Evolutionary conservation across 2,888 invertebrate genomes (phyloP).

Genomic region (Agrypnus murinus): DNA sequence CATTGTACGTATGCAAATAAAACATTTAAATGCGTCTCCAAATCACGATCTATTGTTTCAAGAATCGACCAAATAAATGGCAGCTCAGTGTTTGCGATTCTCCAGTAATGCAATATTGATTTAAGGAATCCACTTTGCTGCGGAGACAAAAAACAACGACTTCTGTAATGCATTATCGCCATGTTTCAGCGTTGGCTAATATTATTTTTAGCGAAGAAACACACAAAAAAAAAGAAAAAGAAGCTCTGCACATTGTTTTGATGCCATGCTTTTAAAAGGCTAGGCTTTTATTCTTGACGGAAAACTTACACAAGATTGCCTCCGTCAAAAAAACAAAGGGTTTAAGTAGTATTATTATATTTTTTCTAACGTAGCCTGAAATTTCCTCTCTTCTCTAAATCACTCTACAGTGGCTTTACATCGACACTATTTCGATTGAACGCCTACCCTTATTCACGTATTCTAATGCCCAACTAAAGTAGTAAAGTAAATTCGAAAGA

Average conservation of each 20-base stretch:
- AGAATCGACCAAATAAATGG: slow-evolving; percentile 62
- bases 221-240: slow-evolving; percentile 62
- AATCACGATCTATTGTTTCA: slow-evolving; percentile 65
- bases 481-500: slow-evolving; percentile 35
- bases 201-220: slow-evolving; percentile 68
- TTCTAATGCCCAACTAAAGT: slow-evolving; percentile 30
- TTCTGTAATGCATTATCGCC: slow-evolving; percentile 63
- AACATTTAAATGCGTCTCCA: slow-evolving; percentile 65
- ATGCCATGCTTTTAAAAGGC: slow-evolving; percentile 67
- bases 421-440: slow-evolving; percentile 38
- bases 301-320: slow-evolving; percentile 35
- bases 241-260: slow-evolving; percentile 67
- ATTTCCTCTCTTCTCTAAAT: slow-evolving; percentile 33
- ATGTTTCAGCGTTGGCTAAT: slow-evolving; percentile 65
- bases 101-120: slow-evolving; percentile 64
- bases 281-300: slow-evolving; percentile 52
- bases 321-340: slow-evolving; percentile 31
- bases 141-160: slow-evolving; percentile 60
- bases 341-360: slow-evolving; percentile 35
- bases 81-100: slow-evolving; percentile 56
- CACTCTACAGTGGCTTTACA: slow-evolving; percentile 38
- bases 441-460: slow-evolving; percentile 36
- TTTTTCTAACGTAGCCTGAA: slow-evolving; percentile 23
- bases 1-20: slow-evolving; percentile 69
- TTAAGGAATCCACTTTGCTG: slow-evolving; percentile 62